Evolutionary conservation across 2,888 invertebrate species (phyloP).

Genomic region (Pristionchus mayeri): DNA sequence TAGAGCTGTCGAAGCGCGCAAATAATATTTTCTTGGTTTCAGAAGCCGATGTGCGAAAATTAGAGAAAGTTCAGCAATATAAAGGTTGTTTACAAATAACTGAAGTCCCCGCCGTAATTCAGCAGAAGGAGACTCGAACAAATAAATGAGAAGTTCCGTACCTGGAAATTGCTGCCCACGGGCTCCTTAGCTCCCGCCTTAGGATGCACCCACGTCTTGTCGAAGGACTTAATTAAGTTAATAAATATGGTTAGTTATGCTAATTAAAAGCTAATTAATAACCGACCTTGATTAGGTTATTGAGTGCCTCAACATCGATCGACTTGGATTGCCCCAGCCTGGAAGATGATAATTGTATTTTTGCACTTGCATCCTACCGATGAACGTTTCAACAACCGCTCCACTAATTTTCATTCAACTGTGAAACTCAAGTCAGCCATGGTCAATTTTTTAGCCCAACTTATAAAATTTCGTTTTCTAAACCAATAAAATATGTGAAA

Average conservation of each 20-base stretch:
- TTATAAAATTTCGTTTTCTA: neutral
- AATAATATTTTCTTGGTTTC: too few species aligned
- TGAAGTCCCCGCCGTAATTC: too few species aligned
- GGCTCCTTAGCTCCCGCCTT: constrained; percentile 70
- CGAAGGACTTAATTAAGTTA: constrained; percentile 56
- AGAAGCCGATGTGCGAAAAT: too few species aligned
- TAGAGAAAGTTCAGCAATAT: too few species aligned
- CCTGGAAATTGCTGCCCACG: constrained; percentile 74
- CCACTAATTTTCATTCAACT: neutral
- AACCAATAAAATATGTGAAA: too few species aligned
- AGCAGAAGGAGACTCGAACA: too few species aligned
- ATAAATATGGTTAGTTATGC: neutral
- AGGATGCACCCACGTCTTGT: constrained; percentile 74
- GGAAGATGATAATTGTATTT: constrained; percentile 5
- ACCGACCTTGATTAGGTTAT: constrained; percentile 24
- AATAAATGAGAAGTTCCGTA: too few species aligned
- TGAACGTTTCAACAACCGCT: neutral
- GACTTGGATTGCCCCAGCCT: neutral
- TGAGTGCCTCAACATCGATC: constrained; percentile 41
- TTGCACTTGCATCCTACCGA: neutral
- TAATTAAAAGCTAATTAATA: too few species aligned
- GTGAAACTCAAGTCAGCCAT: neutral
- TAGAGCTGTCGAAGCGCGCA: too few species aligned
- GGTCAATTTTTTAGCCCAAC: neutral
- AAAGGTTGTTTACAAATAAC: too few species aligned